These are phyloP conservation scores for Thalassoma bifasciatum DNA, from an alignment of 2,113 vertebrate species.

Conservation along the genomic window DNA sequence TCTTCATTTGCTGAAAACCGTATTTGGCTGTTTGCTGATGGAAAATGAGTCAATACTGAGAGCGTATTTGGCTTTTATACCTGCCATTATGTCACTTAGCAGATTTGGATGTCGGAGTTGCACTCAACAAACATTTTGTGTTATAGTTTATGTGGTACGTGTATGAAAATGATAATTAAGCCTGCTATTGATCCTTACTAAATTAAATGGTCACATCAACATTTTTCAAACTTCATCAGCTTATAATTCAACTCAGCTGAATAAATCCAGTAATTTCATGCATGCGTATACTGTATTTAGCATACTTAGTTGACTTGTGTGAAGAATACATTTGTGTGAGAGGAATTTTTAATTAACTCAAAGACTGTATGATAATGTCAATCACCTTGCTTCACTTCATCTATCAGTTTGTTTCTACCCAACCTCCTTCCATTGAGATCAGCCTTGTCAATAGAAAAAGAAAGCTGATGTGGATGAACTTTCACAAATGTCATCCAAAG, in stretches of 20 bases:
- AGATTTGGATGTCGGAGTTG: slow-evolving; percentile 47
- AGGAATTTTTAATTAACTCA: background rate
- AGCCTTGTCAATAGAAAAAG: background rate
- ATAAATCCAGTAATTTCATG: background rate
- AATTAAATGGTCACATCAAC: slow-evolving; percentile 47
- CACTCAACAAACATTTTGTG: slow-evolving; percentile 32
- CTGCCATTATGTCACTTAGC: slow-evolving; percentile 43
- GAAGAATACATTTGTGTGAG: background rate
- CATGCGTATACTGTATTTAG: background rate
- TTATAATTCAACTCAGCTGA: background rate
- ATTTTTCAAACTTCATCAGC: slow-evolving; percentile 35
- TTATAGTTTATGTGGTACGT: slow-evolving; percentile 32
- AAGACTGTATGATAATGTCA: background rate
- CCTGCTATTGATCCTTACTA: slow-evolving; percentile 33
- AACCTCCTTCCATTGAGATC: background rate
- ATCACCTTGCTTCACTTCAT: background rate
- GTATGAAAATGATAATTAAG: slow-evolving; percentile 43
- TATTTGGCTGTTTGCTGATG: slow-evolving; percentile 58
- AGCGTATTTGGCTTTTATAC: slow-evolving; percentile 55
- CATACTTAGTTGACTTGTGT: background rate
- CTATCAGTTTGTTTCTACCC: background rate
- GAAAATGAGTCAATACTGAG: slow-evolving; percentile 58
- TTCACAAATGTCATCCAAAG: slow-evolving; percentile 5
- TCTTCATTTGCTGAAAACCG: slow-evolving; percentile 53
- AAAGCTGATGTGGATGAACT: background rate